phyloP scores from a whole-genome alignment of 2,888 invertebrate species.

The Cylindroiulus punctatus region DNA sequence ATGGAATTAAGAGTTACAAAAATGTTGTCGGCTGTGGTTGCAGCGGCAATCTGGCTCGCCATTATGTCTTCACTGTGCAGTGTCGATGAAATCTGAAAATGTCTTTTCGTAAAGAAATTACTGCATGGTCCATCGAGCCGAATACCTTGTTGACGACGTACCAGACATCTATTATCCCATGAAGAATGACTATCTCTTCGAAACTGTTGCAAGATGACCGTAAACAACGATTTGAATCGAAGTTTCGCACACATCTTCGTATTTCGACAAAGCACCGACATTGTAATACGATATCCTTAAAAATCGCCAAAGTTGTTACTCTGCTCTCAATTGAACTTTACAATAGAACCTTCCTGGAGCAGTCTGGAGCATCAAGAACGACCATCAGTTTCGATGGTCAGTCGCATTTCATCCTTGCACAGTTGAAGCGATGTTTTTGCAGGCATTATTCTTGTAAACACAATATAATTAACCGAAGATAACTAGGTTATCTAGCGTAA shows the following conservation, averaged over 20 bases:
- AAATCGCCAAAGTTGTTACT: not conserved
- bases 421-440: too few relatives aligned
- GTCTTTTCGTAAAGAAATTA: not conserved
- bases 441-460: not conserved
- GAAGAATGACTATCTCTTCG: not conserved
- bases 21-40: constrained; percentile 48
- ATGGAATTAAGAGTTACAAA: not conserved
- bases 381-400: too few relatives aligned
- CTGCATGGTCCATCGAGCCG: not conserved
- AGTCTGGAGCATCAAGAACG: too few relatives aligned
- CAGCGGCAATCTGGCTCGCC: constrained; percentile 19
- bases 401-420: too few relatives aligned
- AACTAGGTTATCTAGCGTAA: not conserved
- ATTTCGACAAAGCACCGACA: constrained; percentile 1
- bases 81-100: not conserved
- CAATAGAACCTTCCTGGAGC: not conserved
- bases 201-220: not conserved
- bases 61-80: not conserved
- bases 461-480: not conserved
- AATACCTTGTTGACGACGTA: not conserved
- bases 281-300: not conserved
- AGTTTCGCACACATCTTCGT: not conserved
- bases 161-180: not conserved
- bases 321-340: not conserved
- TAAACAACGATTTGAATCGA: not conserved